phyloP scores from a whole-genome alignment of 2,113 vertebrate genomes.

The Chlorodrepanis virens region DNA sequence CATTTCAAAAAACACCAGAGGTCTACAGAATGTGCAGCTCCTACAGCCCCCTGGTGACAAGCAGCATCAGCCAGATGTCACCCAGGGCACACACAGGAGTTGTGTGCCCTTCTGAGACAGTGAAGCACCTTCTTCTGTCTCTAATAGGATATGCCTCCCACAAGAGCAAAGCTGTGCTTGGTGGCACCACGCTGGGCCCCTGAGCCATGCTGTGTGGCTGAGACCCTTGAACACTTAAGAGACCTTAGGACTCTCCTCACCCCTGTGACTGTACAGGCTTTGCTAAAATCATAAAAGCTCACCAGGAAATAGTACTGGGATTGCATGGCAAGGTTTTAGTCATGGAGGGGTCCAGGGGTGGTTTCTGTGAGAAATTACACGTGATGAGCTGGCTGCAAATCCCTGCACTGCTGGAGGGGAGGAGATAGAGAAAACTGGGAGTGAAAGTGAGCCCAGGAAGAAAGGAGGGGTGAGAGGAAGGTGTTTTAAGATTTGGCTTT shows the following conservation, averaged over 20 bases:
- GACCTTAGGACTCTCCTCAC: background rate
- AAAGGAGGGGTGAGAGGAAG: background rate
- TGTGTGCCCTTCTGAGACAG: background rate
- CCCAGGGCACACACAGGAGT: background rate
- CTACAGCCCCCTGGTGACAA: background rate
- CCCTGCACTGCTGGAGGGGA: background rate
- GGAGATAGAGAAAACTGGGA: background rate
- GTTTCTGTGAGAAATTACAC: background rate
- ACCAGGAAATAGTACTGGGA: background rate
- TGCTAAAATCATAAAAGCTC: background rate
- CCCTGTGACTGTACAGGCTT: background rate
- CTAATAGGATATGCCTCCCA: background rate
- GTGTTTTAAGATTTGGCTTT: background rate
- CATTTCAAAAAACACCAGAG: background rate
- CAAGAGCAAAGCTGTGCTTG: background rate
- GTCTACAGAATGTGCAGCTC: background rate
- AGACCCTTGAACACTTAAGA: background rate
- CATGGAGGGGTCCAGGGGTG: background rate
- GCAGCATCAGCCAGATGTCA: background rate
- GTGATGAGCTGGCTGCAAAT: background rate
- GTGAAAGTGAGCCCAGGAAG: background rate
- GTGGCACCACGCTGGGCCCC: background rate
- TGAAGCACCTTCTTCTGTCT: background rate
- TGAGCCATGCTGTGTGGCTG: background rate
- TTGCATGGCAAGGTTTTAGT: background rate